Conservation (phyloP, 2,797 vertebrate species). For the Bothrops alternatus region DNA sequence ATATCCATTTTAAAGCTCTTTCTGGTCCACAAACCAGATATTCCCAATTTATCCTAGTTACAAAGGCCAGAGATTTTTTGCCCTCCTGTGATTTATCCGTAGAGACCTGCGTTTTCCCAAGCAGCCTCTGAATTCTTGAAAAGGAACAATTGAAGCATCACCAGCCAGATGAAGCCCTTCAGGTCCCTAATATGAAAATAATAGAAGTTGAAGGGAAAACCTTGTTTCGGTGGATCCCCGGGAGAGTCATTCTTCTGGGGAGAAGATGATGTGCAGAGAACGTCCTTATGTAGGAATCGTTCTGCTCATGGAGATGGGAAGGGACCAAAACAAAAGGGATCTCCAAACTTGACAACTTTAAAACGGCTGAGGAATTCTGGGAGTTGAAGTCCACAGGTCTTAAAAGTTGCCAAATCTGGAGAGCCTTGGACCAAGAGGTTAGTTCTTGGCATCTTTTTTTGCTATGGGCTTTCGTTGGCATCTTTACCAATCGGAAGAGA, state of each 20-base stretch:
- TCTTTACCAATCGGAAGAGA: neutral
- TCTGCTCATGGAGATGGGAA: neutral
- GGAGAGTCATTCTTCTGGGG: neutral
- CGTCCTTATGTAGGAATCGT: neutral
- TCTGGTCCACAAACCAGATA: too few relatives aligned
- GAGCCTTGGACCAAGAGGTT: neutral
- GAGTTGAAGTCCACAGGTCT: neutral
- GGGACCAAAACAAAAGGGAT: too few relatives aligned
- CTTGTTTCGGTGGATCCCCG: neutral
- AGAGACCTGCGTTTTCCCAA: neutral
- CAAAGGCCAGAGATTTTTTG: neutral
- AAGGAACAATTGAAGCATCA: neutral
- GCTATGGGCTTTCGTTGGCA: rapidly evolving
- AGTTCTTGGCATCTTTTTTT: neutral
- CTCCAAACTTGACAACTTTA: too few relatives aligned
- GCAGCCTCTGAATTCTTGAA: neutral
- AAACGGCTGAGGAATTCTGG: neutral
- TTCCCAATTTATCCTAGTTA: neutral
- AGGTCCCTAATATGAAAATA: neutral
- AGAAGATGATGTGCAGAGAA: neutral
- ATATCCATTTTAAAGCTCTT: neutral
- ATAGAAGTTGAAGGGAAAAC: neutral
- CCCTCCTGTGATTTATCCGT: too few relatives aligned
- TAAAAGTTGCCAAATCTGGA: neutral
- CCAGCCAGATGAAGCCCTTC: neutral